phyloP scores from a whole-genome alignment of 2,797 vertebrate genomes.

The Pampus argenteus region DNA sequence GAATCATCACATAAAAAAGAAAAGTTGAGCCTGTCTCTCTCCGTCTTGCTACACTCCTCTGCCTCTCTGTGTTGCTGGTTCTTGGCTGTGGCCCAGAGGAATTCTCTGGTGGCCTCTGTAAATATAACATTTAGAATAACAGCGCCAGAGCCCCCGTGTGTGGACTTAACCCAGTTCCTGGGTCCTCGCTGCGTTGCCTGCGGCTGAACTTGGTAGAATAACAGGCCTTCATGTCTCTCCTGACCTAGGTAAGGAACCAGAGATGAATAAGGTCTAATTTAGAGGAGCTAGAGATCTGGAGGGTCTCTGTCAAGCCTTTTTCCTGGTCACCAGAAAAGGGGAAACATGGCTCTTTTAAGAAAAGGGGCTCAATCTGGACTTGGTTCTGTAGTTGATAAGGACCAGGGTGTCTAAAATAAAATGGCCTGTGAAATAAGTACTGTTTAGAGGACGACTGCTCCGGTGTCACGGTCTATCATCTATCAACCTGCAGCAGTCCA shows the following conservation, averaged over 20 bases:
- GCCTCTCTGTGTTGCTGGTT: conserved; percentile 66
- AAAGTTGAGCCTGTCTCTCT: conserved; percentile 53
- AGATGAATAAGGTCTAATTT: conserved; percentile 69
- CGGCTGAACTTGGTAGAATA: conserved; percentile 68
- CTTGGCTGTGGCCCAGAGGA: conserved; percentile 82
- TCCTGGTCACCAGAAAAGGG: conserved; percentile 38
- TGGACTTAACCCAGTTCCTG: conserved; percentile 84
- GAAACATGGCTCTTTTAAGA: conserved; percentile 28
- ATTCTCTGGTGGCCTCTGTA: conserved; percentile 84
- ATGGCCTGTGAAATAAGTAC: conserved; percentile 23
- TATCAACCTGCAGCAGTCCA: conserved; percentile 62
- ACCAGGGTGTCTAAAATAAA: conserved; percentile 34
- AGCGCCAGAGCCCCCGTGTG: conserved; percentile 77
- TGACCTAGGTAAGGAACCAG: conserved; percentile 62
- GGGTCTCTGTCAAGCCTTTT: conserved; percentile 49
- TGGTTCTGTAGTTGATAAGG: conserved; percentile 36
- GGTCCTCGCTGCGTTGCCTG: conserved; percentile 77
- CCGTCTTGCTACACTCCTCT: conserved; percentile 61
- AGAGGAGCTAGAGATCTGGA: conserved; percentile 60
- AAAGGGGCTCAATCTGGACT: conserved; percentile 48
- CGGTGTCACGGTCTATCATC: conserved; percentile 36
- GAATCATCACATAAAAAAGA: conserved; percentile 52
- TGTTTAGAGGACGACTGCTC: conserved; percentile 35
- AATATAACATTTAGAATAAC: conserved; percentile 86
- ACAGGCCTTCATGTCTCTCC: conserved; percentile 68